These are phyloP conservation scores for Notolabrus celidotus DNA, from an alignment of 2,797 vertebrate genomes.

Conservation along the genomic window DNA sequence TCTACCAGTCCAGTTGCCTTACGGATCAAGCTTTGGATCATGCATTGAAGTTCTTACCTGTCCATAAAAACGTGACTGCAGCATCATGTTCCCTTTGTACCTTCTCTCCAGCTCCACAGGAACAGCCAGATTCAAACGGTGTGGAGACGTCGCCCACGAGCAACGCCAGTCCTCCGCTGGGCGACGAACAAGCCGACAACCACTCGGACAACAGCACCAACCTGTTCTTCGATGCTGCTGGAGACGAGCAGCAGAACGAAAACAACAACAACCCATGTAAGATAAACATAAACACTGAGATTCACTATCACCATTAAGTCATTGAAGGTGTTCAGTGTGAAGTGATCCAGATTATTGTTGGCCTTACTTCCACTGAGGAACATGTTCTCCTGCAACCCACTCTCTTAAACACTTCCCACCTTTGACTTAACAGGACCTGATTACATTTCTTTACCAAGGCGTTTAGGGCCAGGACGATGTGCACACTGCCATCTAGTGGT, in stretches of 20 bases:
- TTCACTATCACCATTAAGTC: too few species aligned
- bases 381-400: too few species aligned
- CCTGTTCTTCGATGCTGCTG: constrained; percentile 15
- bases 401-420: too few species aligned
- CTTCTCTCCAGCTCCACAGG: constrained; percentile 28
- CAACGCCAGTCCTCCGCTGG: background rate
- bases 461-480: background rate
- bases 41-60: too few species aligned
- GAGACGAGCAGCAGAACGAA: constrained; percentile 53
- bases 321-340: too few species aligned
- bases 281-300: background rate
- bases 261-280: constrained; percentile 73
- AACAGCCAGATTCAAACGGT: constrained; percentile 8
- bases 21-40: too few species aligned
- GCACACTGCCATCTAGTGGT: background rate
- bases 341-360: too few species aligned
- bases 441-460: too few species aligned
- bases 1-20: too few species aligned
- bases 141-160: background rate
- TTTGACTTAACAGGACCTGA: background rate
- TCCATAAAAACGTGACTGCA: too few species aligned
- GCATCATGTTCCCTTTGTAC: background rate
- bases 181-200: background rate
- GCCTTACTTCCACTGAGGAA: too few species aligned
- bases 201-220: background rate